These are phyloP conservation scores for Operophtera brumata DNA, from an alignment of 2,888 invertebrate species.

Conservation along the genomic window DNA sequence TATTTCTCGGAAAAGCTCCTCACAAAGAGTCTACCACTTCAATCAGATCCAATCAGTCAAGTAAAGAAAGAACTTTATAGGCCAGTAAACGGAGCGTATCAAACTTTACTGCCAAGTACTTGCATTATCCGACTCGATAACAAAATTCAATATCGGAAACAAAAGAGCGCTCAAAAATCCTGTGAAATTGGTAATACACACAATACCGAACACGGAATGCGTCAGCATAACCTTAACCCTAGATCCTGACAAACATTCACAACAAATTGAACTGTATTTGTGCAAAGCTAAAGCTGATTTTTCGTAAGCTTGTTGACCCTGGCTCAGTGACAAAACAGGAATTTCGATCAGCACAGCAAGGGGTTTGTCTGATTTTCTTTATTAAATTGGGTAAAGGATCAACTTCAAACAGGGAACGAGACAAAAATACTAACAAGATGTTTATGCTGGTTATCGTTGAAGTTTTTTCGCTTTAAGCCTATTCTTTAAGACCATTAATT, in stretches of 20 bases:
- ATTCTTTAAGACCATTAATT: background rate
- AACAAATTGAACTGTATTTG: slow-evolving; percentile 32
- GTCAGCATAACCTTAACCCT: slow-evolving; percentile 50
- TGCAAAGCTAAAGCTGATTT: slow-evolving; percentile 19
- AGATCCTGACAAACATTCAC: background rate
- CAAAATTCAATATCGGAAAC: slow-evolving; percentile 32
- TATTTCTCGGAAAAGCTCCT: background rate
- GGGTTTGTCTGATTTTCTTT: slow-evolving; percentile 40
- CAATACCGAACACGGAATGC: slow-evolving; percentile 48
- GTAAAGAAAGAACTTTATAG: slow-evolving; percentile 20
- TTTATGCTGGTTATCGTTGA: slow-evolving; percentile 28
- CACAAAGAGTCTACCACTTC: slow-evolving; percentile 22
- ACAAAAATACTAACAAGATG: slow-evolving; percentile 42
- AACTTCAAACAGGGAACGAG: slow-evolving; percentile 32
- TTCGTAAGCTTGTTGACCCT: slow-evolving; percentile 29
- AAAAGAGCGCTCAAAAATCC: slow-evolving; percentile 26
- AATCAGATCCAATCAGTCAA: slow-evolving; percentile 25
- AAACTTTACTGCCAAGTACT: slow-evolving; percentile 23
- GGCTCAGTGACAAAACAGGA: slow-evolving; percentile 44
- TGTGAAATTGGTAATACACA: slow-evolving; percentile 46
- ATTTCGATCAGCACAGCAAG: slow-evolving; percentile 41
- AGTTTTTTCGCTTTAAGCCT: slow-evolving; percentile 23
- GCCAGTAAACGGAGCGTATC: slow-evolving; percentile 23
- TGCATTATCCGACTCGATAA: slow-evolving; percentile 8
- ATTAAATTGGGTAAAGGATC: slow-evolving; percentile 39